phyloP scores from a whole-genome alignment of 2,888 invertebrate genomes.

The Rhopalosiphum nymphaeae region DNA sequence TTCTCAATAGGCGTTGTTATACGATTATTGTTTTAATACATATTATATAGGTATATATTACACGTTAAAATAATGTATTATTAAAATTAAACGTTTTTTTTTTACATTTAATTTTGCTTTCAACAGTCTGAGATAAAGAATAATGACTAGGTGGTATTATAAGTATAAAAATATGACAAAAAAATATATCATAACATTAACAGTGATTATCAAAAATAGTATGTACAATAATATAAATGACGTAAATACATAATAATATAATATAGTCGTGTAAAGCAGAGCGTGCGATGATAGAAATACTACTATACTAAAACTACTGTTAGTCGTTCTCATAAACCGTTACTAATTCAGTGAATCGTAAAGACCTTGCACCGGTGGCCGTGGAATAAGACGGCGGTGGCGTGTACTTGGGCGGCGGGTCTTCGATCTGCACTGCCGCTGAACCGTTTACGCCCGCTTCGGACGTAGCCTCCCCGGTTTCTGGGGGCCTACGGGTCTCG shows the following conservation, averaged over 20 bases:
- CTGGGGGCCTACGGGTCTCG: conserved; percentile 68
- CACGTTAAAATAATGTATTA: conserved; percentile 15
- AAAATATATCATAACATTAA: neutral
- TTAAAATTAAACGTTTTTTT: conserved; percentile 10
- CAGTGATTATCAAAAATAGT: neutral
- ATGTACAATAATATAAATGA: conserved; percentile 7
- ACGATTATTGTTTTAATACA: neutral
- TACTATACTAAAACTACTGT: conserved; percentile 6
- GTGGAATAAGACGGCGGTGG: conserved; percentile 94
- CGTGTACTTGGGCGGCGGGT: conserved; percentile 83
- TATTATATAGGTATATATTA: neutral
- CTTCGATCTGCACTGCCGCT: conserved; percentile 66
- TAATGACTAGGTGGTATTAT: conserved; percentile 37
- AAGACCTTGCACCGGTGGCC: conserved; percentile 82
- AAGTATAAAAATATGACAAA: conserved; percentile 35
- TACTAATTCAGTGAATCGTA: conserved; percentile 59
- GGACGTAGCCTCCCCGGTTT: neutral
- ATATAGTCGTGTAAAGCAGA: conserved; percentile 18
- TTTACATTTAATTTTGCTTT: neutral
- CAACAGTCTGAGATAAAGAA: neutral
- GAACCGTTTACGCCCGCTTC: conserved; percentile 49
- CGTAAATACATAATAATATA: neutral
- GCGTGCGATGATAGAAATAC: neutral
- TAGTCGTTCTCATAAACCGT: conserved; percentile 61
- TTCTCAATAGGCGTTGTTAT: neutral